Conservation (phyloP, 2,113 vertebrate species). For the Tetraodon nigroviridis region DNA sequence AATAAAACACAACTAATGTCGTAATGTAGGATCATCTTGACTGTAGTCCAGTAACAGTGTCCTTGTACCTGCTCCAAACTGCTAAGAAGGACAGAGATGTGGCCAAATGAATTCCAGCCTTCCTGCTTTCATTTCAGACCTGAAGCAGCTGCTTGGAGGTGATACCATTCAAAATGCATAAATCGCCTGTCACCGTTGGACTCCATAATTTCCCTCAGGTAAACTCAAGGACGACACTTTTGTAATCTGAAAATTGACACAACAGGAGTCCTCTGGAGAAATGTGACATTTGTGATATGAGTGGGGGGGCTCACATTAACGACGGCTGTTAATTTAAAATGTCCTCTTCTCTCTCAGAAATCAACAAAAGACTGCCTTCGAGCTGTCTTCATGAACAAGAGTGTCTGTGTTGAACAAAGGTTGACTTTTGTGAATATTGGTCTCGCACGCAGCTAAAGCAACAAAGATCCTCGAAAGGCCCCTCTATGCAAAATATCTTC, state of each 20-base stretch:
- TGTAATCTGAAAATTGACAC: conserved; percentile 55
- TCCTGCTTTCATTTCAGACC: conserved; percentile 31
- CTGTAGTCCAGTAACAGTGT: neutral
- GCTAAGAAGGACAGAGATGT: conserved; percentile 6
- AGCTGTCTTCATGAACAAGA: neutral
- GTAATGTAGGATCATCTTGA: no score
- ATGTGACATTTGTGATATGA: conserved; percentile 36
- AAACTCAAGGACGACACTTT: conserved; percentile 38
- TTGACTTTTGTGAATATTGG: neutral
- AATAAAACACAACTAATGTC: no score
- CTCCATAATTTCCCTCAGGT: conserved; percentile 66
- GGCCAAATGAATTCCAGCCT: conserved; percentile 5
- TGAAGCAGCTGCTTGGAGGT: conserved; percentile 56
- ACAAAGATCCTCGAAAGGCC: no score
- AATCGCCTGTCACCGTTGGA: conserved; percentile 57
- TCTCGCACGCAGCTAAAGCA: no score
- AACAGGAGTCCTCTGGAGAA: conserved; percentile 43
- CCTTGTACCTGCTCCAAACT: neutral
- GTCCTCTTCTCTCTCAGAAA: conserved; percentile 7
- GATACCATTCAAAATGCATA: conserved; percentile 61
- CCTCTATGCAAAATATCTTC: no score
- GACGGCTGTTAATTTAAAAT: conserved; percentile 35
- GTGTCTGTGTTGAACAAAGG: conserved; percentile 1
- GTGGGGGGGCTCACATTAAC: conserved; percentile 14
- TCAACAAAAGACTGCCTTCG: neutral